Base-by-base conservation (phyloP, 2,113 vertebrate genomes). In the Corythoichthys intestinalis region DNA sequence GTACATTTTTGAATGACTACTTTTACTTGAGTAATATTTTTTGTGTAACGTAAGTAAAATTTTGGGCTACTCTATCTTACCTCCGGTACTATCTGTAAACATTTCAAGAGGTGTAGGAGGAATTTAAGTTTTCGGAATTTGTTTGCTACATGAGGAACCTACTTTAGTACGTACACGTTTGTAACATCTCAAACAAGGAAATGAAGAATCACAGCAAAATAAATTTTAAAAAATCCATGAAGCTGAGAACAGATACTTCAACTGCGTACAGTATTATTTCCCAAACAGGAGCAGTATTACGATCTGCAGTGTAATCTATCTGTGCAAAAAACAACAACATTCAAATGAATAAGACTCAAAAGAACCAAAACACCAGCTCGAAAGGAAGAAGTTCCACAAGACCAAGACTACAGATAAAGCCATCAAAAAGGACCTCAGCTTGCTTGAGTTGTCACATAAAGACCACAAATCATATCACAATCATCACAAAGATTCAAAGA, bases 381-480 rank as follows among this genome's bases (percentile, higher is more conserved):
- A 38, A 65, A 59, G 66, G 39, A 2, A 67, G 57, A 73, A 71
- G 67, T 69, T 67, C 53, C 47, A 72, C 47, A 28, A 28, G 39
- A 76, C 20, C 60, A 59, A 69, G 37, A 14, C 66, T 28, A 59
- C 68, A 63, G 47, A 69, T 69, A 73, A 58, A 46, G 57, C 13
- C 49, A 63, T 53, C 50, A 52, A 73, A 2, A 70, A 58, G 70
- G 48, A 35, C 65, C 82, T 77, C 72, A 68, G 83, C 83, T 80
- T 86, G 87, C 83, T 86, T 84, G 84, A 69, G 85, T 83, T 79
- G 72, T 75, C 67, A 57, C 13, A 12, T 12, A 58, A 1, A 52
- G 10, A 62, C 35, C 35, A 44, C 41, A 50, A 53, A 71, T 75
- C 14, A 9, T 35, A 72, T 38, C 67, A 71, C 35, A 17, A 71